phyloP scores from a whole-genome alignment of 2,888 invertebrate genomes.

The Drepanosiphum platanoidis region DNA sequence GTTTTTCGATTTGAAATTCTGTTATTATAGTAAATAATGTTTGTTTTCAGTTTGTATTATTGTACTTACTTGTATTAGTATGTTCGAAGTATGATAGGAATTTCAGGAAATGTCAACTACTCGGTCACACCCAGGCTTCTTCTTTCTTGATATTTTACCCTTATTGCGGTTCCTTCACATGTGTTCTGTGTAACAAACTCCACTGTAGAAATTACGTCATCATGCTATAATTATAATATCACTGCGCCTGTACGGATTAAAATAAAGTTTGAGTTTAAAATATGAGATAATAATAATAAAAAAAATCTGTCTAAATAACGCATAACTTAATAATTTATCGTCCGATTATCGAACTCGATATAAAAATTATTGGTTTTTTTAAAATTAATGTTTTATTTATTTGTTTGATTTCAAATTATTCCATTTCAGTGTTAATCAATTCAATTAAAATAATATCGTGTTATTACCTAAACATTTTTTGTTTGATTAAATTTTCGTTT shows the following conservation, averaged over 20 bases:
- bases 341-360: background rate
- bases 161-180: constrained; percentile 32
- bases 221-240: constrained; percentile 32
- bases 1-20: too few relatives aligned
- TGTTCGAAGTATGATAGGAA: background rate
- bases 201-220: constrained; percentile 15
- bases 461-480: too few relatives aligned
- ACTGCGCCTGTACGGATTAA: background rate
- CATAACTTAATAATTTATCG: background rate
- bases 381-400: background rate
- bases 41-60: too few relatives aligned
- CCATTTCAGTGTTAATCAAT: background rate
- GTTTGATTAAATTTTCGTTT: too few relatives aligned
- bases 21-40: too few relatives aligned
- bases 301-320: background rate
- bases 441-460: background rate
- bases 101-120: background rate
- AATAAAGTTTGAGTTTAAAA: background rate
- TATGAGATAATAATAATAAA: background rate
- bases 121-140: constrained; percentile 6
- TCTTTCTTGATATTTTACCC: constrained; percentile 35
- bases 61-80: background rate
- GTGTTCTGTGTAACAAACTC: constrained; percentile 12
- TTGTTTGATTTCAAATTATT: background rate
- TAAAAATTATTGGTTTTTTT: background rate